Conservation (phyloP, 2,797 vertebrate genomes). For the Lophura swinhoii region DNA sequence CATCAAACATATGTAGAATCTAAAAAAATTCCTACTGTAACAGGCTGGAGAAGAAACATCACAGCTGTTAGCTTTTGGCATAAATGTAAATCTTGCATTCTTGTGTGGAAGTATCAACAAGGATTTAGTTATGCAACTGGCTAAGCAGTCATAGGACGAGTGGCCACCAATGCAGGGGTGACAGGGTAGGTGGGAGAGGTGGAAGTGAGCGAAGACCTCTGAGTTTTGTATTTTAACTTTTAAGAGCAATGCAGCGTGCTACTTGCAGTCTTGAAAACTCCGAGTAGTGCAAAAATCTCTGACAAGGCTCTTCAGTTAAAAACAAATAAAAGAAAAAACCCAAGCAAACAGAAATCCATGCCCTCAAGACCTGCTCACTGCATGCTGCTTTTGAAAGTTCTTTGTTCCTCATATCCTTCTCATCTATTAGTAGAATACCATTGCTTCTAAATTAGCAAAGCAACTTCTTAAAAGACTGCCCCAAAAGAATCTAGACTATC, state of each 20-base stretch:
- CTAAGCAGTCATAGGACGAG: background rate
- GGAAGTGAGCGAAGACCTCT: background rate
- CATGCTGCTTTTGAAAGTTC: background rate
- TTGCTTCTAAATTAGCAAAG: background rate
- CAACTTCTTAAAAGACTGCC: conserved; percentile 12
- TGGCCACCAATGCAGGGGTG: background rate
- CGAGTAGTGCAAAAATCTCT: conserved; percentile 10
- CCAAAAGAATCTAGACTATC: background rate
- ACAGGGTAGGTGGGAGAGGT: background rate
- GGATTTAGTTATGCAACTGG: background rate
- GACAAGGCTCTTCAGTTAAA: conserved; percentile 4
- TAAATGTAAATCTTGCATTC: background rate
- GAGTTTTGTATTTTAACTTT: conserved; percentile 17
- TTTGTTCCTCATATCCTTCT: background rate
- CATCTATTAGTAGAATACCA: background rate
- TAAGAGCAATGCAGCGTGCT: background rate
- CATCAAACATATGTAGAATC: background rate
- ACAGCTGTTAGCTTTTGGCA: background rate
- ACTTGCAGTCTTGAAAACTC: conserved; percentile 16
- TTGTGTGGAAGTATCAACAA: background rate
- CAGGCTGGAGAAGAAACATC: background rate
- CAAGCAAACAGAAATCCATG: background rate
- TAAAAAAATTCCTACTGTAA: background rate
- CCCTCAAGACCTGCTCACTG: background rate
- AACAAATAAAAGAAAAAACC: background rate